Conservation (phyloP, 2,888 invertebrate genomes). For the Piscicola geometra region DNA sequence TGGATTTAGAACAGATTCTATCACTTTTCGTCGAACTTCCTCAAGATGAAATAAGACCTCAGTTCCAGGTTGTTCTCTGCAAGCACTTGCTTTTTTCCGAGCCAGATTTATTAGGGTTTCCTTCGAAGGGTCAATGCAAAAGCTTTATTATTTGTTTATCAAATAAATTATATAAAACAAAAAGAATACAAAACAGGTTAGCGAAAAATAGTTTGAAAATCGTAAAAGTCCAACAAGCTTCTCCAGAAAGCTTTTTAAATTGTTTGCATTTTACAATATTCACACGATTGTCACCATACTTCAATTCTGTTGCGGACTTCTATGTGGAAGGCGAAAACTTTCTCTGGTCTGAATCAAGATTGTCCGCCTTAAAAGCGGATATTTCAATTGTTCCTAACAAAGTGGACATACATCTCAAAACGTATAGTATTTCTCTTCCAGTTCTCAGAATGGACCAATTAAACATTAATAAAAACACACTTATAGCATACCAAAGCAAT, state of each 20-base stretch:
- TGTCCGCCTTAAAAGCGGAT: background rate
- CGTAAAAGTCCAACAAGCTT: background rate
- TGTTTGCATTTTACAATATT: background rate
- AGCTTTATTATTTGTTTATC: background rate
- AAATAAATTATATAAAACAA: background rate
- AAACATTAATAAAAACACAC: background rate
- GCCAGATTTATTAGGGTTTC: background rate
- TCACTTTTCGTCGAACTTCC: background rate
- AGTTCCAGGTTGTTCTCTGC: constrained; percentile 7
- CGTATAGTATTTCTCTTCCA: background rate
- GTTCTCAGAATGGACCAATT: background rate
- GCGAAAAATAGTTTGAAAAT: background rate
- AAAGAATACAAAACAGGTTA: constrained; percentile 17
- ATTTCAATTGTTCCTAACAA: background rate
- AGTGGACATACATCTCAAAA: background rate
- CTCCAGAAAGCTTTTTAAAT: constrained; percentile 4
- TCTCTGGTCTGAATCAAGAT: constrained; percentile 11
- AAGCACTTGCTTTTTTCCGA: background rate
- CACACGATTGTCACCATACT: background rate
- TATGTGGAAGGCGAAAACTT: constrained; percentile 7
- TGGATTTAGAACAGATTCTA: constrained; percentile 4
- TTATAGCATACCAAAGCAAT: background rate
- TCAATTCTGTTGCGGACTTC: background rate
- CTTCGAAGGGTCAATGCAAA: background rate
- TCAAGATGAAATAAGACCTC: background rate